These are phyloP conservation scores for Serripes groenlandicus DNA, from an alignment of 2,888 invertebrate genomes.

Conservation along the genomic window DNA sequence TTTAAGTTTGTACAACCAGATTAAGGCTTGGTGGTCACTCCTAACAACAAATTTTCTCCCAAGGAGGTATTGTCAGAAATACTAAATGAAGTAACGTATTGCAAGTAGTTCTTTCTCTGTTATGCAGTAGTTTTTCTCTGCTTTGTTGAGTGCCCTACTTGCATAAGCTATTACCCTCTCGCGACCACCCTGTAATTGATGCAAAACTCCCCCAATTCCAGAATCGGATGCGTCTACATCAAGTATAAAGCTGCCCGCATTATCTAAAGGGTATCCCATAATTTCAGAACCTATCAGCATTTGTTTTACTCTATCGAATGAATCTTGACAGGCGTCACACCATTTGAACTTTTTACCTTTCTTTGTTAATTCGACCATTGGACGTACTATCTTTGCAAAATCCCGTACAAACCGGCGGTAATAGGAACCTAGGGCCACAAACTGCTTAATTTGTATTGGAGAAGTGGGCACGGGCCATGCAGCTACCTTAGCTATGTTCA, in stretches of 20 bases:
- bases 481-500: conserved; percentile 19
- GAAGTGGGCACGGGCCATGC: conserved; percentile 7
- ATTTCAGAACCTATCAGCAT: conserved; percentile 16
- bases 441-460: conserved; percentile 27
- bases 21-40: conserved; percentile 38
- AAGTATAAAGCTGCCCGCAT: conserved; percentile 46
- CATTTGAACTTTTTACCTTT: conserved; percentile 24
- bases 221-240: conserved; percentile 62
- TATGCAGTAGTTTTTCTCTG: conserved; percentile 39
- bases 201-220: conserved; percentile 56
- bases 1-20: conserved; percentile 23
- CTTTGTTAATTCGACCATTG: conserved; percentile 19
- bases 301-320: conserved; percentile 20
- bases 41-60: conserved; percentile 32
- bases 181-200: conserved; percentile 50
- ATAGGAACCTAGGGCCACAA: conserved; percentile 31
- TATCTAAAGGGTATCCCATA: conserved; percentile 49
- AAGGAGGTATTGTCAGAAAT: conserved; percentile 37
- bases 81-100: conserved; percentile 28
- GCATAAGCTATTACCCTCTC: conserved; percentile 56
- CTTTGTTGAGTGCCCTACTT: conserved; percentile 55
- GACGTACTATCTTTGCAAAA: conserved; percentile 16
- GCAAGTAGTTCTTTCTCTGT: conserved; percentile 39
- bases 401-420: conserved; percentile 24
- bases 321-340: conserved; percentile 12